phyloP scores from a whole-genome alignment of 2,797 vertebrate species.

The Intellagama lesueurii region DNA sequence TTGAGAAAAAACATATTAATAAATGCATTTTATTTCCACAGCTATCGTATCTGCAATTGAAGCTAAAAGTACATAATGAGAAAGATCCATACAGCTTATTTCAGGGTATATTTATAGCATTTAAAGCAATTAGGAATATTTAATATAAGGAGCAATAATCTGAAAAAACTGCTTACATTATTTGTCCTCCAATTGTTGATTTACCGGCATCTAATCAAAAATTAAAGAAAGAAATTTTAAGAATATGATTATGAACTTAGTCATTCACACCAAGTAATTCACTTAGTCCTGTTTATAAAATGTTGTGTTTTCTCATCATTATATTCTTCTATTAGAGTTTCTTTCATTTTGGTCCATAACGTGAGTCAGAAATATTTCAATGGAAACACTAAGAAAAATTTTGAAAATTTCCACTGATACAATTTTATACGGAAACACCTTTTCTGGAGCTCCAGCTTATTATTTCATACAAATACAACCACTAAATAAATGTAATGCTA shows the following conservation, averaged over 20 bases:
- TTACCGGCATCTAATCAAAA: constrained; percentile 91
- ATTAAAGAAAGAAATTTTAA: neutral
- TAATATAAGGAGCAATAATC: neutral
- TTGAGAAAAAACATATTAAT: no score
- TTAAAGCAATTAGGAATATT: neutral
- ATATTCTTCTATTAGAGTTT: neutral
- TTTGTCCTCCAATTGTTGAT: constrained; percentile 98
- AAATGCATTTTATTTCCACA: neutral
- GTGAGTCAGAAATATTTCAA: neutral
- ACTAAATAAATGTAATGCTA: neutral
- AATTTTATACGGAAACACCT: neutral
- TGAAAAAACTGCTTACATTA: constrained; percentile 88
- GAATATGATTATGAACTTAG: neutral
- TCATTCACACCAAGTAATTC: neutral
- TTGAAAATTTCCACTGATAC: no score
- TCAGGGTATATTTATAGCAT: neutral
- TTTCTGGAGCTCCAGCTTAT: neutral
- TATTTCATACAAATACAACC: neutral
- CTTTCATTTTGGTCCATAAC: neutral
- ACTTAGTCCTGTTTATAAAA: neutral
- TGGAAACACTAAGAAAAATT: neutral
- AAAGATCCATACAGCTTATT: neutral
- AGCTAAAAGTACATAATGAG: neutral
- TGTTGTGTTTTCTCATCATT: neutral
- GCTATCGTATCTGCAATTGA: neutral